These are phyloP conservation scores for Hemiscyllium ocellatum DNA, from an alignment of 2,113 vertebrate species.

Conservation along the genomic window DNA sequence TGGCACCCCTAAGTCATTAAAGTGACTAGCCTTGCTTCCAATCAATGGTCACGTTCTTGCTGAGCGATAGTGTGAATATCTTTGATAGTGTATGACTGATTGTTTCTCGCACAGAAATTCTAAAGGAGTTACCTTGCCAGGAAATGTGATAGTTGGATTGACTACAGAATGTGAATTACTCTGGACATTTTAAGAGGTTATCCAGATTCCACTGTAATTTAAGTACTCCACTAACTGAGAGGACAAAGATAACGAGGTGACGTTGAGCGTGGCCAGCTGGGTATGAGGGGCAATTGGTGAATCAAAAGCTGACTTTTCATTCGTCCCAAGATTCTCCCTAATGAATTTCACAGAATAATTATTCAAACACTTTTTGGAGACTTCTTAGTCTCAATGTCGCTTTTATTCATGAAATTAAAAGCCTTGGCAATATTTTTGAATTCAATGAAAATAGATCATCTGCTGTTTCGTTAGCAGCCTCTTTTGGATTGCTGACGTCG, in stretches of 20 bases:
- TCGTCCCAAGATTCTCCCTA: not conserved
- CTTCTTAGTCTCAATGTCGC: not conserved
- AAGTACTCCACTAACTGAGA: not conserved
- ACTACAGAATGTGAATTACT: not conserved
- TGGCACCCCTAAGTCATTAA: too few species aligned
- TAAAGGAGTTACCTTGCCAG: not conserved
- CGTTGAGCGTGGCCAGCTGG: not conserved
- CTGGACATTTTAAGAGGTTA: not conserved
- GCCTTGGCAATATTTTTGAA: not conserved
- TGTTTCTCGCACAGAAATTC: not conserved
- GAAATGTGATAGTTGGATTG: not conserved
- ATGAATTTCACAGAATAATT: not conserved
- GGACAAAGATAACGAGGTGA: not conserved
- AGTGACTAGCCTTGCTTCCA: not conserved
- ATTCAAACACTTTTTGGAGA: not conserved
- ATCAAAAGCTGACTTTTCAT: not conserved
- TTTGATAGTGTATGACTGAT: not conserved
- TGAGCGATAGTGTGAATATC: not conserved
- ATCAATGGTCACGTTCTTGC: not conserved
- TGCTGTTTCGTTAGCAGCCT: not conserved
- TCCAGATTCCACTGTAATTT: not conserved
- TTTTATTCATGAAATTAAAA: not conserved
- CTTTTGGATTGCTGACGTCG: not conserved
- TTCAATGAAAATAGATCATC: not conserved
- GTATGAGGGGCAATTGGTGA: not conserved